Conservation (phyloP, 1,140 invertebrate species). For the Apis dorsata region DNA sequence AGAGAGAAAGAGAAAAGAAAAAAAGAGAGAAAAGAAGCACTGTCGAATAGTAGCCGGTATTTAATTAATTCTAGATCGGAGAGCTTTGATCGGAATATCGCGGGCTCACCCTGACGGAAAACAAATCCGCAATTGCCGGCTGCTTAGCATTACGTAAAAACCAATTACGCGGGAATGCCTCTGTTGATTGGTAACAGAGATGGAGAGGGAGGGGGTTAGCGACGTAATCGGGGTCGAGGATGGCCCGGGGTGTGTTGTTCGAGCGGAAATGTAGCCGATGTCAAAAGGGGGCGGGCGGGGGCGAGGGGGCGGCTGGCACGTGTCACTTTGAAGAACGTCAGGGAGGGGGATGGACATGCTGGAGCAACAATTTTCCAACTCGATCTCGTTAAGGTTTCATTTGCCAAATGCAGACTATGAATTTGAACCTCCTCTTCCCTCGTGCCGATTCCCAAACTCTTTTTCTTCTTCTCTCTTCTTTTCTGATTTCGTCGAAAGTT, state of each 20-base stretch:
- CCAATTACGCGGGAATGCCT: constrained; percentile 73
- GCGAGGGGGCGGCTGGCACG: constrained; percentile 67
- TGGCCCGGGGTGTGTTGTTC: constrained; percentile 66
- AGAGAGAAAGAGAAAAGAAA: constrained; percentile 44
- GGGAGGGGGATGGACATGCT: constrained; percentile 50
- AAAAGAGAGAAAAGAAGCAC: constrained; percentile 54
- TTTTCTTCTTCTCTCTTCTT: too few relatives aligned
- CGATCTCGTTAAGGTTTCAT: constrained; percentile 70
- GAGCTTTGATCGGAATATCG: constrained; percentile 76
- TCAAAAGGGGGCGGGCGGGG: constrained; percentile 63
- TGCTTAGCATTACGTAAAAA: constrained; percentile 76
- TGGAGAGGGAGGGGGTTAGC: constrained; percentile 45
- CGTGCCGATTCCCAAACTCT: too few relatives aligned
- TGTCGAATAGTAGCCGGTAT: constrained; percentile 56
- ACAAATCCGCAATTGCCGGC: constrained; percentile 66
- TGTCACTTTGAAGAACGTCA: constrained; percentile 73
- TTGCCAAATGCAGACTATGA: constrained; percentile 60
- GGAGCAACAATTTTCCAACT: constrained; percentile 61
- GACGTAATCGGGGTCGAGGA: constrained; percentile 58
- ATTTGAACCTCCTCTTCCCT: too few relatives aligned
- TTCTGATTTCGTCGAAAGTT: too few relatives aligned
- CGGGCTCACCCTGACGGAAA: constrained; percentile 74
- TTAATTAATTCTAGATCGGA: constrained; percentile 73
- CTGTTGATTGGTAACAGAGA: constrained; percentile 68
- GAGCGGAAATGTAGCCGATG: constrained; percentile 71